These are phyloP conservation scores for Lochmaea capreae DNA, from an alignment of 2,888 invertebrate genomes.

Conservation along the genomic window DNA sequence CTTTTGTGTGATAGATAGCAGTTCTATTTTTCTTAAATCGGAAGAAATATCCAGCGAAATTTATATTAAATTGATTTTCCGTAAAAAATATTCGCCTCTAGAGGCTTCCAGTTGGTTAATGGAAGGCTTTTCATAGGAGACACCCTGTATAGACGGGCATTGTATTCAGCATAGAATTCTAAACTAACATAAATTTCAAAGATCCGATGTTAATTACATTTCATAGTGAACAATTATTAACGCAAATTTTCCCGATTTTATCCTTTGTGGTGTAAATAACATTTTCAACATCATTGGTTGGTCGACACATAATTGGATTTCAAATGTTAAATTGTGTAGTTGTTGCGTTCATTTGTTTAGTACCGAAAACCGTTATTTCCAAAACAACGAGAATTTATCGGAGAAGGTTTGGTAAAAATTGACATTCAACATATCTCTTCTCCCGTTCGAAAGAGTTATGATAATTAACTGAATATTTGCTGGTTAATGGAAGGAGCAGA, in stretches of 20 bases:
- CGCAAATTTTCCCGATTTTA: constrained; percentile 15
- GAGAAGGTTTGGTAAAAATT: constrained; percentile 8
- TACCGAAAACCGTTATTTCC: constrained; percentile 29
- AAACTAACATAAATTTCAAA: not conserved
- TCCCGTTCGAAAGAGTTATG: not conserved
- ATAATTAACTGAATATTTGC: not conserved
- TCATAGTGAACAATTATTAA: not conserved
- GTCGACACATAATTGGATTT: constrained; percentile 32
- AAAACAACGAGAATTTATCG: constrained; percentile 39
- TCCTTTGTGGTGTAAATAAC: constrained; percentile 35
- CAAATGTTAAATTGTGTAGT: constrained; percentile 37
- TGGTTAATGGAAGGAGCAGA: not conserved
- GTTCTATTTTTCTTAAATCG: not conserved
- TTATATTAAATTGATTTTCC: too few species aligned
- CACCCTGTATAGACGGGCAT: not conserved
- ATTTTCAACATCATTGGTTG: constrained; percentile 34
- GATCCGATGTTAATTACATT: not conserved
- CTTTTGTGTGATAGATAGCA: too few species aligned
- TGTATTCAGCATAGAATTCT: not conserved
- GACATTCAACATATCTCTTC: constrained; percentile 12
- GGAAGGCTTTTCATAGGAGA: not conserved
- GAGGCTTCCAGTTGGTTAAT: too few species aligned
- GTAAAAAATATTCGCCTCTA: not conserved
- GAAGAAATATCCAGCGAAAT: not conserved
- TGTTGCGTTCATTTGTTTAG: constrained; percentile 22